Conservation (phyloP, 2,797 vertebrate genomes). For the Echeneis naucrates region DNA sequence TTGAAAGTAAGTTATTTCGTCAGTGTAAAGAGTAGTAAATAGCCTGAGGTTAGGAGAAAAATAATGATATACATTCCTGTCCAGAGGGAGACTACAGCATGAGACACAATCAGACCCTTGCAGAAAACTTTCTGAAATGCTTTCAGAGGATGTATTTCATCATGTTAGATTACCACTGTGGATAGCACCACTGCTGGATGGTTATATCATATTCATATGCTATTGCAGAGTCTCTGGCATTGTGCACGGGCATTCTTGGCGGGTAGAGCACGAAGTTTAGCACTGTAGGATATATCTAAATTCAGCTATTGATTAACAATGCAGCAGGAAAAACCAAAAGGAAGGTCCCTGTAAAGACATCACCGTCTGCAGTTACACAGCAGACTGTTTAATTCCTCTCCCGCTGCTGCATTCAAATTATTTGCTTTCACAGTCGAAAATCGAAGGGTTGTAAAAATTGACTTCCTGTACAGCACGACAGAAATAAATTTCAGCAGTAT, state of each 20-base stretch:
- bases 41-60: constrained; percentile 78
- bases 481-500: constrained; percentile 85
- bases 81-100: constrained; percentile 71
- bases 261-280: constrained; percentile 44
- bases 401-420: constrained; percentile 82
- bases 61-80: constrained; percentile 78
- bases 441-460: constrained; percentile 90
- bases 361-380: constrained; percentile 65
- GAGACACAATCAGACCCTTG: constrained; percentile 74
- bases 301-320: constrained; percentile 79
- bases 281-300: constrained; percentile 73
- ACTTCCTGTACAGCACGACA: constrained; percentile 88
- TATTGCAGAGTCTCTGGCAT: constrained; percentile 37
- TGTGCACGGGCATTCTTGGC: constrained; percentile 55
- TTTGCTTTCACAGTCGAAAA: constrained; percentile 89
- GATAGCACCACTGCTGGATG: constrained; percentile 57
- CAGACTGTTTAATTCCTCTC: constrained; percentile 75
- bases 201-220: constrained; percentile 68
- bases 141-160: constrained; percentile 79
- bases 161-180: constrained; percentile 68
- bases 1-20: constrained; percentile 81
- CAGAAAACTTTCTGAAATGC: constrained; percentile 72
- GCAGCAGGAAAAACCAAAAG: constrained; percentile 52
- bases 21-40: constrained; percentile 81
- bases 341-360: constrained; percentile 68